These are phyloP conservation scores for Heterotis niloticus DNA, from an alignment of 2,113 vertebrate genomes.

Conservation along the genomic window DNA sequence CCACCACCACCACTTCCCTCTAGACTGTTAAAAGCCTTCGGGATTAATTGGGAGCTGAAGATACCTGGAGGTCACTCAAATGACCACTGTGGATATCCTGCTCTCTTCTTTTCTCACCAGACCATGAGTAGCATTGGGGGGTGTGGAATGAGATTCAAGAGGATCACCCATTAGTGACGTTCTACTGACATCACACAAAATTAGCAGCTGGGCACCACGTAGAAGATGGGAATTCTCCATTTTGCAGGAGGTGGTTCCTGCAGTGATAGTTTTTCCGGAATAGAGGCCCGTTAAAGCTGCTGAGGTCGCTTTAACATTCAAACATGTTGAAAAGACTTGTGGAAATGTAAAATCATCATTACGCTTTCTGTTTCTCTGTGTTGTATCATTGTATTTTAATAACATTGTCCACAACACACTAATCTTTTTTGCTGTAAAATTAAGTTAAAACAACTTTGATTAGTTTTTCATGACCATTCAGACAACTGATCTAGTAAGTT, in stretches of 20 bases:
- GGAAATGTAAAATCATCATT: background rate
- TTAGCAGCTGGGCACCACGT: too few species aligned
- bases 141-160: background rate
- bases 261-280: background rate
- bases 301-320: background rate
- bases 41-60: constrained; percentile 59
- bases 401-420: constrained; percentile 20
- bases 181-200: too few species aligned
- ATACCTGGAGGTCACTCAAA: constrained; percentile 20
- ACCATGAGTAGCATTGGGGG: constrained; percentile 11
- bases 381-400: background rate
- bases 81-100: background rate
- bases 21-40: constrained; percentile 44
- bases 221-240: too few species aligned
- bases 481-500: background rate
- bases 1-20: constrained; percentile 27
- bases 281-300: background rate
- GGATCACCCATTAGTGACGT: background rate
- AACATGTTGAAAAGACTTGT: background rate
- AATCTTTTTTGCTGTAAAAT: constrained; percentile 58
- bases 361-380: background rate
- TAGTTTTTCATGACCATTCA: background rate
- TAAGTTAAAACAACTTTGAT: background rate
- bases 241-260: background rate
- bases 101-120: background rate